These are phyloP conservation scores for Apodemia hepburni DNA, from an alignment of 2,888 invertebrate genomes.

Conservation along the genomic window DNA sequence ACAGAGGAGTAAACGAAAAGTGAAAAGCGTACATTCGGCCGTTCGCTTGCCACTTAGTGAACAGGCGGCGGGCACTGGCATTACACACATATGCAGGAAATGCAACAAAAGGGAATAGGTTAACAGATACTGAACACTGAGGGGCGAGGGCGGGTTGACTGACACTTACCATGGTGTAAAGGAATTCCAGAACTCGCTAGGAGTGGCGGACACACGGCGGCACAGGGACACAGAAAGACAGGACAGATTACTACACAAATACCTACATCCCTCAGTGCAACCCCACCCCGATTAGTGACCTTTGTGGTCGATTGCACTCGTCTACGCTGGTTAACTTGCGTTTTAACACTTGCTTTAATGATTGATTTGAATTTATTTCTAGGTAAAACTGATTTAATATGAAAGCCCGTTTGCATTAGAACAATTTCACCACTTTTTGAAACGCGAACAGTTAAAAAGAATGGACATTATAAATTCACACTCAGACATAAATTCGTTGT, in stretches of 20 bases:
- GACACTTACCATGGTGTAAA: conserved; percentile 99
- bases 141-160: conserved; percentile 82
- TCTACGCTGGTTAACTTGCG: conserved; percentile 78
- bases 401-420: conserved; percentile 78
- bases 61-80: conserved; percentile 70
- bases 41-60: conserved; percentile 64
- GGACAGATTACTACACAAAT: conserved; percentile 82
- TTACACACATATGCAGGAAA: conserved; percentile 79
- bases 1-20: conserved; percentile 77
- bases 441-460: conserved; percentile 26
- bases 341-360: conserved; percentile 66
- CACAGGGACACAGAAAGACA: conserved; percentile 86
- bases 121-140: conserved; percentile 79
- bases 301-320: conserved; percentile 66
- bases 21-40: conserved; percentile 73
- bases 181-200: conserved; percentile 99
- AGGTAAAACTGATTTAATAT: conserved; percentile 46
- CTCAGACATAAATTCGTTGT: conserved; percentile 27
- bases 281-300: conserved; percentile 74
- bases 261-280: conserved; percentile 80
- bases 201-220: conserved; percentile 85
- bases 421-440: conserved; percentile 62
- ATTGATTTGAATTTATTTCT: conserved; percentile 42
- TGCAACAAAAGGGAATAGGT: conserved; percentile 78
- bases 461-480: conserved; percentile 29